Conservation (phyloP, 2,888 invertebrate genomes). For the Chymomyza procnemis region DNA sequence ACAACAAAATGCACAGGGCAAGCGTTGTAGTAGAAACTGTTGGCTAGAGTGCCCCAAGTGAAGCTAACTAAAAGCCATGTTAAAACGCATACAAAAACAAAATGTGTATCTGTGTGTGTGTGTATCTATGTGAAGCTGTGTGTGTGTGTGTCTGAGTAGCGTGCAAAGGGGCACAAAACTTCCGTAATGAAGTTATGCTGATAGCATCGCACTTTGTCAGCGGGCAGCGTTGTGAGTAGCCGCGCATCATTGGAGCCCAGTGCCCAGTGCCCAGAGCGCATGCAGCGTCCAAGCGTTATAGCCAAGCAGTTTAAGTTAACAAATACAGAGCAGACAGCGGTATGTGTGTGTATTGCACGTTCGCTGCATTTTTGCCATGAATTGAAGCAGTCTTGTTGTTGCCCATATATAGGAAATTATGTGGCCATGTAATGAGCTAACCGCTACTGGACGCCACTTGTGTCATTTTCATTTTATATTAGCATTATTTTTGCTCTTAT, state of each 20-base stretch:
- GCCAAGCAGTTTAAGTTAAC: not conserved
- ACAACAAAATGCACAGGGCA: constrained; percentile 28
- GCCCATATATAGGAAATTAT: constrained; percentile 25
- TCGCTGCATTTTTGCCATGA: constrained; percentile 20
- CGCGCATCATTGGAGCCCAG: constrained; percentile 1
- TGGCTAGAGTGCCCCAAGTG: constrained; percentile 29
- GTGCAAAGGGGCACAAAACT: constrained; percentile 51
- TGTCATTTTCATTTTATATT: constrained; percentile 29
- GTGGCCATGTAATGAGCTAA: constrained; percentile 21
- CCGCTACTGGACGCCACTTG: not conserved
- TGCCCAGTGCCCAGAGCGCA: not conserved
- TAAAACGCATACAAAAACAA: constrained; percentile 57
- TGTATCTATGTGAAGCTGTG: not conserved
- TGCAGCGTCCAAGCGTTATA: not conserved
- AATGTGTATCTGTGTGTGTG: constrained; percentile 11
- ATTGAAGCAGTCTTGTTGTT: not conserved
- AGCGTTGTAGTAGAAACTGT: not conserved
- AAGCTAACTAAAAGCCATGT: constrained; percentile 63
- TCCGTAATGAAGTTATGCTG: constrained; percentile 74
- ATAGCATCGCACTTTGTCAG: constrained; percentile 66
- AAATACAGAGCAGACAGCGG: constrained; percentile 1
- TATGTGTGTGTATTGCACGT: constrained; percentile 4
- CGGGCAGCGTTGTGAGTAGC: constrained; percentile 9
- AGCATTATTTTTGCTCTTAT: constrained; percentile 27
- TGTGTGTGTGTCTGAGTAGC: constrained; percentile 8